These are phyloP conservation scores for Cheilosia impressa DNA, from an alignment of 2,888 invertebrate genomes.

Conservation along the genomic window DNA sequence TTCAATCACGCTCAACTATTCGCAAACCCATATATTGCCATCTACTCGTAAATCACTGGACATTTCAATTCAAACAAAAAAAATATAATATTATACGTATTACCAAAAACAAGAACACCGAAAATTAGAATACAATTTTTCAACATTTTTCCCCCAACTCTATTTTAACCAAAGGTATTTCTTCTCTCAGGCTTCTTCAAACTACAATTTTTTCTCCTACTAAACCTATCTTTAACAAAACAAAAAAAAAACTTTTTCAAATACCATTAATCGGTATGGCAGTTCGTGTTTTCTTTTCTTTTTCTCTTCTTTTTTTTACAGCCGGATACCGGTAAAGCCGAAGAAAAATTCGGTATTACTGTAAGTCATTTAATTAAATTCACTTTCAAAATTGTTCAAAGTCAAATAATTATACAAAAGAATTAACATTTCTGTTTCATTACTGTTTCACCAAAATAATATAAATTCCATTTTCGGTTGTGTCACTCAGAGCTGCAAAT, in stretches of 20 bases:
- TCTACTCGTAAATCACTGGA: slow-evolving; percentile 10
- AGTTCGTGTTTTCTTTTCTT: slow-evolving; percentile 64
- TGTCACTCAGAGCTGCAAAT: slow-evolving; percentile 17
- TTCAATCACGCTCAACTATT: slow-evolving; percentile 16
- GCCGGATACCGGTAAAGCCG: slow-evolving; percentile 79
- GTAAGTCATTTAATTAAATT: slow-evolving; percentile 77
- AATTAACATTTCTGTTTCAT: slow-evolving; percentile 17
- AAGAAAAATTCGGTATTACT: slow-evolving; percentile 78
- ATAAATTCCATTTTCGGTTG: slow-evolving; percentile 19
- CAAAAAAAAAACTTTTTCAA: slow-evolving; percentile 41
- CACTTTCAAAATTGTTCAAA: slow-evolving; percentile 44
- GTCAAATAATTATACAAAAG: slow-evolving; percentile 15
- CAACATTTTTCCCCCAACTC: slow-evolving; percentile 6
- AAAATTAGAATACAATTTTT: slow-evolving; percentile 41
- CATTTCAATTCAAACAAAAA: slow-evolving; percentile 17
- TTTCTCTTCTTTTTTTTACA: slow-evolving; percentile 69
- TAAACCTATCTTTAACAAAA: background rate
- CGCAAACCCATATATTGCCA: slow-evolving; percentile 4
- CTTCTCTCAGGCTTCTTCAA: slow-evolving; percentile 33
- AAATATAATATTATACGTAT: background rate
- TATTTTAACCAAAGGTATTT: slow-evolving; percentile 14
- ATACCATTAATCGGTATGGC: slow-evolving; percentile 75
- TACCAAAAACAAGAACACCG: slow-evolving; percentile 64
- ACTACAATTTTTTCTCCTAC: background rate
- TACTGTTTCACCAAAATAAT: slow-evolving; percentile 28